These are phyloP conservation scores for Parazoanthus darwini DNA, from an alignment of 92 coral and sea anemone genomes.

Conservation along the genomic window DNA sequence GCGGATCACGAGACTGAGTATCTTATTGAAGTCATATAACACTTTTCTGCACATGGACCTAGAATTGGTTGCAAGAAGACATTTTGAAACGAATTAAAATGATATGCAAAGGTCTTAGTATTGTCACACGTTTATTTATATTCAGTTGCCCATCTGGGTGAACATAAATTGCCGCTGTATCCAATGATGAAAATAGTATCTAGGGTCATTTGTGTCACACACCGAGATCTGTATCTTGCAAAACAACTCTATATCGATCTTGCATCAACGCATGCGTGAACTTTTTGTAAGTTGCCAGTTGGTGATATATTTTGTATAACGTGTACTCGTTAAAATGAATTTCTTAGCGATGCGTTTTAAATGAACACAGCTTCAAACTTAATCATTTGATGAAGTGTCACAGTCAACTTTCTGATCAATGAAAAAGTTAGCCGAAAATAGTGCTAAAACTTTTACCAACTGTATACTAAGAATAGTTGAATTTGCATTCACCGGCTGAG, in stretches of 20 bases:
- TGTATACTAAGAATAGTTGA: not conserved
- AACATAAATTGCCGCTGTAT: not conserved
- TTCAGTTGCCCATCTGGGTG: constrained; percentile 11
- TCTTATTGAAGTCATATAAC: too few relatives aligned
- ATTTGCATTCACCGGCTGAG: not conserved
- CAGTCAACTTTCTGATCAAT: not conserved
- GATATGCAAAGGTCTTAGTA: not conserved
- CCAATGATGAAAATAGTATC: not conserved
- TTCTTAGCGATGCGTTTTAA: not conserved
- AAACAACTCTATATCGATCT: not conserved
- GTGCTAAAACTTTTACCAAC: not conserved
- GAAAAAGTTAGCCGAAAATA: not conserved
- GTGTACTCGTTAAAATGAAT: not conserved
- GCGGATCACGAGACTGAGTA: not conserved
- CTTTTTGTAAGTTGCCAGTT: not conserved
- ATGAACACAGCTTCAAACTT: not conserved
- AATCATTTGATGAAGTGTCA: not conserved
- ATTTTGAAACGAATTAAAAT: not conserved
- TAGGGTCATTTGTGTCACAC: not conserved
- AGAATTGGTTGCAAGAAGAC: not conserved
- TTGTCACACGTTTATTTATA: not conserved
- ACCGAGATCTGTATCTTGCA: not conserved
- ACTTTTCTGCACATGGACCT: not conserved
- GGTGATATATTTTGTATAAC: not conserved
- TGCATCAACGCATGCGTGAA: not conserved